Percentiles rank a stretch among this genome's conserved stretches.
Evolutionary conservation across 2,888 invertebrate genomes (phyloP).

Genomic region (Sphecodes monilicornis): DNA sequence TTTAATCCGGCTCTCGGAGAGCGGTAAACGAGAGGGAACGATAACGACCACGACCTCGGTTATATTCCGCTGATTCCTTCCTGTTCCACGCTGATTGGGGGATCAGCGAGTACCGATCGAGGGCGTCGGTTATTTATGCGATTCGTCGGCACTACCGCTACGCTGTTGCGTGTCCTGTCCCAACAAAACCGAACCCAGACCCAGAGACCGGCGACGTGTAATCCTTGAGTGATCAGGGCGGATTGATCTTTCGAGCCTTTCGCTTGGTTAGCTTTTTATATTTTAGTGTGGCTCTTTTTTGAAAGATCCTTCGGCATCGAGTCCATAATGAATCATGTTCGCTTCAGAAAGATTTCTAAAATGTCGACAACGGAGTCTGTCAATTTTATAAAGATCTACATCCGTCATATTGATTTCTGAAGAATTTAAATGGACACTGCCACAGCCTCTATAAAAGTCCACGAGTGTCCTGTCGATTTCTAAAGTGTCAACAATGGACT

Average conservation of each 20-base stretch:
- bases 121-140: constrained; percentile 22
- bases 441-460: no score
- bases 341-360: no score
- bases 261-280: no score
- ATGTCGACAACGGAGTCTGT: no score
- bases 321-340: no score
- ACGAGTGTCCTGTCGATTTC: no score
- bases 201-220: not conserved
- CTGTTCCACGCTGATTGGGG: constrained; percentile 1
- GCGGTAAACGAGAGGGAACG: constrained; percentile 23
- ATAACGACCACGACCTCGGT: constrained; percentile 37
- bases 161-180: constrained; percentile 18
- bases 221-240: not conserved
- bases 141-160: constrained; percentile 21
- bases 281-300: no score
- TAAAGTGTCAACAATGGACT: no score
- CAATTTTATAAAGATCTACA: no score
- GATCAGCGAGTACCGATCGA: constrained; percentile 2
- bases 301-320: no score
- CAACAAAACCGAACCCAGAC: not conserved
- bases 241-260: not conserved
- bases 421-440: no score
- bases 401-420: no score
- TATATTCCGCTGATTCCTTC: constrained; percentile 28
- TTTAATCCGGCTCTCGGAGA: constrained; percentile 32